Evolutionary conservation across 2,797 vertebrate genomes (phyloP), one percentile per base, ranked within the genome.

Genomic region (Sebastes dallii): DNA sequence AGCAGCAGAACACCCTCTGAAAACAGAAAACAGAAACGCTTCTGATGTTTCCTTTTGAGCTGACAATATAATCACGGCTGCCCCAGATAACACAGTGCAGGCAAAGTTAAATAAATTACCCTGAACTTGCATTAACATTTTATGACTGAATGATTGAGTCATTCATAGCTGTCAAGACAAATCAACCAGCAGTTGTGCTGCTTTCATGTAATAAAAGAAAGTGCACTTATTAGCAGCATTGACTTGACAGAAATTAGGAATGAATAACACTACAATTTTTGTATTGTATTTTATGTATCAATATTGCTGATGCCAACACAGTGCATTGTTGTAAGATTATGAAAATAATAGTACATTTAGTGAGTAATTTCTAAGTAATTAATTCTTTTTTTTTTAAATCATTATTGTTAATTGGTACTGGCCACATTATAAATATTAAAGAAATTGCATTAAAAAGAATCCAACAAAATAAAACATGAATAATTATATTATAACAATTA

Each of bases 121-220:
- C 20, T n/a, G 6, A 79, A 50, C 5, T 16, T 25, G 8, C 27
- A 55, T 61, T 24, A 39, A 67, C 9, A 34, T 30, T 50, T 16
- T 10, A 34, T 24, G 14, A 69, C 36, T n/a, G 13, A n/a, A 22
- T 24, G 10, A 32, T 4, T 27, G 8, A 36, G 13, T 42, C 13
- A 62, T 20, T 64, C 1, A 30, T 25, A 12, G 3, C 20, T 39
- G 36, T 55, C n/a, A 5, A 9, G 25, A 65, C 34, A 60, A n/a
- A 39, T 56, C n/a, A 68, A 59, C 75, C 84, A 85, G 69, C 61
- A 87, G 87, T 66, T 76, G 67, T 22, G 14, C 42, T 62, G 13
- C 39, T 58, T 65, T 39, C 25, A 30, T 32, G 3, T 25, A 16
- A 42, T 24, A 22, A 16, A 62, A 2, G 29, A 50, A 32, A 18